Evolutionary conservation across 2,888 invertebrate species (phyloP), one percentile per base, ranked within the genome.

Genomic region (Coelinius sp.): DNA sequence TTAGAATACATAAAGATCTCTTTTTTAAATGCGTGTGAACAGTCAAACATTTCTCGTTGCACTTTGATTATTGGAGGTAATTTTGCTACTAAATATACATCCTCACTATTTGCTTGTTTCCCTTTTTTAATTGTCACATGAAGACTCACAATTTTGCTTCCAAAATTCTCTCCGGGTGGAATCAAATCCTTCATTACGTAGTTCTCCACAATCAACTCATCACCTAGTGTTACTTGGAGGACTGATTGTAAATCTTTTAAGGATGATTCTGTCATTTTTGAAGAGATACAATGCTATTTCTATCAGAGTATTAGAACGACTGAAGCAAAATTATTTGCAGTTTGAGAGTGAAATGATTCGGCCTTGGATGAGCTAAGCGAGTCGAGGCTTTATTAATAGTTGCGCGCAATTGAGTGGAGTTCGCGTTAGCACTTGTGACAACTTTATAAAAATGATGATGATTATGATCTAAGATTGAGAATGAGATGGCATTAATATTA

Each of bases 81-180:
- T 80, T 92, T 92, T 0, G 90, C 92, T 1, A 92, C 90, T 8
- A 92, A 76, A 27, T 90, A 78, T 25, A 91, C 76, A 7, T 86
- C 84, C 75, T 89, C 86, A 67, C 78, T 71, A 12, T 78, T 69
- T 0, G 68, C 72, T 0, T 79, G 49, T 4, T 80, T 66, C 0
- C 70, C 44, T 3, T 56, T 74, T 10, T 74, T 78, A 3, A 84
- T 73, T 14, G 73, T 53, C 0, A 80, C 81, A 20, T 80, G 71
- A 0, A 85, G 81, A 0, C 88, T 87, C 0, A 91, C 78, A 85
- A 92, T 91, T 0, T 90, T 86, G 77, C 92, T 92, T 1, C 92
- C 92, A 80, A 92, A 92, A 80, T 92, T 92, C 78, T 92, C 92
- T 0, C 92, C 92, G 0, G 90, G 89, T 17, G 89, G 89, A 8